phyloP scores from a whole-genome alignment of 2,888 invertebrate genomes.

The Dexiosoma caninum region DNA sequence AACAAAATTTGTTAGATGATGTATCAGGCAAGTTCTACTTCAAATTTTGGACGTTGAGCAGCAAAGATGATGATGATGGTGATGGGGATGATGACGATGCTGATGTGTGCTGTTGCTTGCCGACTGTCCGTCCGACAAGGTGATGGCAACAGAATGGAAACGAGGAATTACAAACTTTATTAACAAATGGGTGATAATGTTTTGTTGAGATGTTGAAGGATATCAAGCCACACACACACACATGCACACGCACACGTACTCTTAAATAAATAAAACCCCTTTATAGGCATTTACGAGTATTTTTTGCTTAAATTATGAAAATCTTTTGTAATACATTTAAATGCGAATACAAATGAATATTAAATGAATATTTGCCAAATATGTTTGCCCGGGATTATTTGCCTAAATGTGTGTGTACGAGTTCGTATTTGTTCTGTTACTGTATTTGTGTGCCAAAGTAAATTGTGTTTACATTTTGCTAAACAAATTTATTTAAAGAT shows the following conservation, averaged over 20 bases:
- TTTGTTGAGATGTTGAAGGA: constrained; percentile 38
- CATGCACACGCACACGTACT: not conserved
- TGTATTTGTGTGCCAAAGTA: constrained; percentile 33
- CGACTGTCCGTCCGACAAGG: not conserved
- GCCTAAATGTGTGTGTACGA: not conserved
- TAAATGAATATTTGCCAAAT: constrained; percentile 47
- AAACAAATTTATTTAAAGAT: constrained; percentile 21
- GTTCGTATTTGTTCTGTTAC: constrained; percentile 16
- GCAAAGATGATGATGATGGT: too few relatives aligned
- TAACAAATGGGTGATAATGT: constrained; percentile 58
- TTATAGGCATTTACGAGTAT: too few relatives aligned
- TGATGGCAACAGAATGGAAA: not conserved
- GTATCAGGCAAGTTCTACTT: constrained; percentile 14
- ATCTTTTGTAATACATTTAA: constrained; percentile 49
- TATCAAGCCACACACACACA: not conserved
- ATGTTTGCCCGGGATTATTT: constrained; percentile 2
- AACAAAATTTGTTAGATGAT: constrained; percentile 16
- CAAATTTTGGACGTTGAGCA: constrained; percentile 31
- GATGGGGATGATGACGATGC: too few relatives aligned
- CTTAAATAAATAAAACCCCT: constrained; percentile 20
- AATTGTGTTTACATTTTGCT: constrained; percentile 7
- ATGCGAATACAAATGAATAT: constrained; percentile 57
- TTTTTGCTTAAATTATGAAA: constrained; percentile 51
- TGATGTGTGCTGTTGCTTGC: not conserved
- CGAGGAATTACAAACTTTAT: constrained; percentile 27